These are phyloP conservation scores for Endomychus coccineus DNA, from an alignment of 2,888 invertebrate species.

Conservation along the genomic window DNA sequence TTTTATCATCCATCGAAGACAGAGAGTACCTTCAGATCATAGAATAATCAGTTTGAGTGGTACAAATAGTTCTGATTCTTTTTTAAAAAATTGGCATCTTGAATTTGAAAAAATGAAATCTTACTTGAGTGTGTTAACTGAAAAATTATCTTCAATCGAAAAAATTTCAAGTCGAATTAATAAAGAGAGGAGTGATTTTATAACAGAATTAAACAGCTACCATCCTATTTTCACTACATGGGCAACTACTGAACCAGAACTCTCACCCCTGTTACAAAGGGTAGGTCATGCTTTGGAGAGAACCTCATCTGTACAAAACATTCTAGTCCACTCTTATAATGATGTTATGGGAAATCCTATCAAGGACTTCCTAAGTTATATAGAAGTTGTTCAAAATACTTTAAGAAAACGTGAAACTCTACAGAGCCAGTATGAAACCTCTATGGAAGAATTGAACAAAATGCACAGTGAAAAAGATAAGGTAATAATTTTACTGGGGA, in stretches of 20 bases:
- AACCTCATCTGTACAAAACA: conserved; percentile 47
- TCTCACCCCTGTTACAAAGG: conserved; percentile 43
- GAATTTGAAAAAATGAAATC: conserved; percentile 58
- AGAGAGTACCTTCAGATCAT: conserved; percentile 49
- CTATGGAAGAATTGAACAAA: conserved; percentile 55
- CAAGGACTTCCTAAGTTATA: conserved; percentile 57
- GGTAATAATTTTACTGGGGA: no score
- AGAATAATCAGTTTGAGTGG: conserved; percentile 39
- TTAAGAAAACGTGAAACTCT: conserved; percentile 55
- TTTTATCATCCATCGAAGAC: conserved; percentile 55
- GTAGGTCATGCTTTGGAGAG: conserved; percentile 47
- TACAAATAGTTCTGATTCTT: conserved; percentile 36
- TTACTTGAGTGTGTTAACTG: conserved; percentile 53
- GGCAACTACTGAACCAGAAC: conserved; percentile 52
- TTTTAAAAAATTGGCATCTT: conserved; percentile 50
- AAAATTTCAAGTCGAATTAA: conserved; percentile 57
- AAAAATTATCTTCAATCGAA: conserved; percentile 56
- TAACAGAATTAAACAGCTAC: conserved; percentile 50
- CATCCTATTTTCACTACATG: conserved; percentile 56
- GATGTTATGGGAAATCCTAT: conserved; percentile 44
- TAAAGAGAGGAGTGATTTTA: conserved; percentile 54
- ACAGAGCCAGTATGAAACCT: conserved; percentile 57
- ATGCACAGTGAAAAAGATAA: conserved; percentile 56
- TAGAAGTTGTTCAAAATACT: conserved; percentile 61
- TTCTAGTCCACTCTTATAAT: conserved; percentile 41